These are phyloP conservation scores for Clarias fuscus DNA, from an alignment of 2,797 vertebrate genomes.

Conservation along the genomic window DNA sequence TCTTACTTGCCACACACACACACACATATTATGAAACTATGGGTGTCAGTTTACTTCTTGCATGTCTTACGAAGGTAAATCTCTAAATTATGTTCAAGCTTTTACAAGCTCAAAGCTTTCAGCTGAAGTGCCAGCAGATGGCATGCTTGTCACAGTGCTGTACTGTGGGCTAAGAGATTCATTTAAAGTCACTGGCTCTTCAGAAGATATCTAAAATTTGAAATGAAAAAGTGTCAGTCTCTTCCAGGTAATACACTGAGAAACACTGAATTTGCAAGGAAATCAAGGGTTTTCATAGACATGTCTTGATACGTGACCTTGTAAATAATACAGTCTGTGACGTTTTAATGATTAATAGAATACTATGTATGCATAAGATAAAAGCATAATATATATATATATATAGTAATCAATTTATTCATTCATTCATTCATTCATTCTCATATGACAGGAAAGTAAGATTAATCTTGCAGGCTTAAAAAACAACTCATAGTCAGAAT, in stretches of 20 bases:
- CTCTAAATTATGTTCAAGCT: neutral
- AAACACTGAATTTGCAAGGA: neutral
- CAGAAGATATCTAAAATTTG: neutral
- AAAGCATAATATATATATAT: neutral
- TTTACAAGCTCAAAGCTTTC: neutral
- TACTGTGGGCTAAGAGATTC: neutral
- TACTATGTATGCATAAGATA: neutral
- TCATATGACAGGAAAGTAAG: neutral
- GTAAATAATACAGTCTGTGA: neutral
- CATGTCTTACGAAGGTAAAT: neutral
- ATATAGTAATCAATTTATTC: neutral
- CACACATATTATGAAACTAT: no score
- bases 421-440: neutral
- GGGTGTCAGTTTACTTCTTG: no score
- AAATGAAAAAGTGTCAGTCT: no score
- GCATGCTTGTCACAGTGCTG: constrained; percentile 38
- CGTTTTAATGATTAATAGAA: neutral
- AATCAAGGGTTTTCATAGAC: neutral
- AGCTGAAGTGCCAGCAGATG: constrained; percentile 44
- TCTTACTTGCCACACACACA: no score
- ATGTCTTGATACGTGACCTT: neutral
- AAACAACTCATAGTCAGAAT: neutral
- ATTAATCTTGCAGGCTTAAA: neutral
- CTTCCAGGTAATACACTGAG: neutral
- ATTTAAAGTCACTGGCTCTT: neutral